Evolutionary conservation across 2,113 vertebrate species (phyloP).

Genomic region (Tiliqua scincoides): DNA sequence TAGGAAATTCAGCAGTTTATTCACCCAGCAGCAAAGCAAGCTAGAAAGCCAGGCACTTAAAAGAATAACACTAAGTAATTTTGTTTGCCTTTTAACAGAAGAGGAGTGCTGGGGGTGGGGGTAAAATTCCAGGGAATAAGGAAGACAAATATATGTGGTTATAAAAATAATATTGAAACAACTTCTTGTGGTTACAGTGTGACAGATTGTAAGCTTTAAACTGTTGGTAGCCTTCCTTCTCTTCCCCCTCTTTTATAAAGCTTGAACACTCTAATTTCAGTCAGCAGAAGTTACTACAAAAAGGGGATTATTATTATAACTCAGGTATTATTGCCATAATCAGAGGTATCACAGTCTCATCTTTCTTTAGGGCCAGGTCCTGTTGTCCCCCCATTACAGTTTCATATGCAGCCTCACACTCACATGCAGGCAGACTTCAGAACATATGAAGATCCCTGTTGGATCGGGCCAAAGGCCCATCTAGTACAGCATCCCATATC

Average conservation of each 20-base stretch:
- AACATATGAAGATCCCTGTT: too few relatives aligned
- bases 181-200: background rate
- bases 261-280: background rate
- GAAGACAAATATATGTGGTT: constrained; percentile 16
- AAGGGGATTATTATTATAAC: too few relatives aligned
- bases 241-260: background rate
- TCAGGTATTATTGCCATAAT: background rate
- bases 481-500: too few relatives aligned
- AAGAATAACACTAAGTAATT: constrained; percentile 27
- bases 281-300: background rate
- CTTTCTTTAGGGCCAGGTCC: too few relatives aligned
- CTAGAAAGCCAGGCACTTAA: constrained; percentile 21
- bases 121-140: constrained; percentile 17
- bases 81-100: constrained; percentile 41
- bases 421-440: background rate
- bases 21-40: constrained; percentile 1
- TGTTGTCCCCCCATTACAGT: background rate
- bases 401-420: background rate
- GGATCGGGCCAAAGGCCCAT: too few relatives aligned
- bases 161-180: background rate
- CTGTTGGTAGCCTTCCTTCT: background rate
- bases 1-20: constrained; percentile 7
- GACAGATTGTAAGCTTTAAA: background rate
- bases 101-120: background rate
- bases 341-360: background rate